Base-by-base conservation (phyloP, 2,888 invertebrate species). In the Norana najaformis region DNA sequence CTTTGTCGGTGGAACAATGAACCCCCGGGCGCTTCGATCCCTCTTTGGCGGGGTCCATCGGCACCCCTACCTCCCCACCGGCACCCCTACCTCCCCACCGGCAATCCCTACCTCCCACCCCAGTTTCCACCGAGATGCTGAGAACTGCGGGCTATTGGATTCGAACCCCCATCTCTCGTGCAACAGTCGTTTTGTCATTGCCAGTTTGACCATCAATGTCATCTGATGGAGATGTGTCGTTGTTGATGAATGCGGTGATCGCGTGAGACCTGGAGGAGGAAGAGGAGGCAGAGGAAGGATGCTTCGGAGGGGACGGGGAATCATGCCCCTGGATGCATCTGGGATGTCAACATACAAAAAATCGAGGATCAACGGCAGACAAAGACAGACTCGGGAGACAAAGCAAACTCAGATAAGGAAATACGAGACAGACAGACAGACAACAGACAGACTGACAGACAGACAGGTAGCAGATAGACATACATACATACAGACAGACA, bases 21-120 rank as follows among this genome's bases (percentile, higher is more conserved):
- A 69, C 69, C 69, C 69, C 69, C n/a, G 69, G n/a, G 69, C n/a
- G 0, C 69, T 69, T 69, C 69, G n/a, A 69, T 69, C 69, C 69
- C 69, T 69, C 69, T 69, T n/a, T 69, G 69, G n/a, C 69, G 69
- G n/a, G 69, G n/a, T 69, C 69, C 30, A n/a, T n/a, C n/a, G 69
- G 69, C 69, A 69, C 69, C 69, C 69, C 69, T 69, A n/a, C 69
- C 69, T 6, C 69, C 69, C 69, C 69, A 8, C 11, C 30, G 69
- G 69, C 69, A 69, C n/a, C n/a, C n/a, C 69, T 8, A 30, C 69
- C n/a, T 69, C 69, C 69, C 69, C n/a, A n/a, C n/a, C n/a, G n/a
- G n/a, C n/a, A n/a, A n/a, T n/a, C n/a, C n/a, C 69, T 8, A 30
- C 69, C n/a, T 69, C 69, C 69, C 69, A 69, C 69, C 69, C 69